Base-by-base conservation (phyloP, 2,113 vertebrate species). In the Chascanopsetta lugubris region DNA sequence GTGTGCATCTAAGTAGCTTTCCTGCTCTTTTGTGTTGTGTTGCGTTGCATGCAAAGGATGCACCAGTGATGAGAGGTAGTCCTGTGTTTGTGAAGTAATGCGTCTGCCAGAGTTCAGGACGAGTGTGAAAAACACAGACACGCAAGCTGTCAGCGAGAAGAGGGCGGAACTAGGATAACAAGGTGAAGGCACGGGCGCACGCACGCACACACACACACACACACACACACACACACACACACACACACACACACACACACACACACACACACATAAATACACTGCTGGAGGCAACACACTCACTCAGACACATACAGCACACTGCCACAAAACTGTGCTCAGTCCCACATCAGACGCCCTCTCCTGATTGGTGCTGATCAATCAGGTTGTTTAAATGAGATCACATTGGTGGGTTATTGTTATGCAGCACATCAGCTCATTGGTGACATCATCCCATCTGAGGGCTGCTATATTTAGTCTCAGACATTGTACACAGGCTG, bases 361-460 rank as follows among this genome's bases (percentile, higher is more conserved):
- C 25, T 63, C 56, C 75, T 25, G 51, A 80, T 83, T 79, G 84
- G 80, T 45, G 79, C 76, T 32, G 58, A 82, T 82, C 53, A 59
- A 50, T 72, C 50, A 18, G 40, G 30, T 22, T 34, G 21, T 60
- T 50, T 46, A 29, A 18, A 57, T 36, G 45, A 54, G 18, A 67
- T 20, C 58, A 79, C 64, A 83, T 88, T 83, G 78, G 82, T 80
- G 55, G 67, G 26, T 6, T 26, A 69, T 86, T 77, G 81, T 70
- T 62, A 46, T 75, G 80, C 71, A 46, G 75, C 73, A 81, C 68
- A 88, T 86, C 84, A 85, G 75, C 85, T 80, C 66, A 83, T 59
- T 50, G 69, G 79, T 89, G 87, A 90, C 76, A 75, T 91, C 84
- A 87, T 72, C 68, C 70, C 75, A 84, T 88, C 88, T 88, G 68